phyloP scores from a whole-genome alignment of 2,888 invertebrate species.

The Eustalomyia histrio region DNA sequence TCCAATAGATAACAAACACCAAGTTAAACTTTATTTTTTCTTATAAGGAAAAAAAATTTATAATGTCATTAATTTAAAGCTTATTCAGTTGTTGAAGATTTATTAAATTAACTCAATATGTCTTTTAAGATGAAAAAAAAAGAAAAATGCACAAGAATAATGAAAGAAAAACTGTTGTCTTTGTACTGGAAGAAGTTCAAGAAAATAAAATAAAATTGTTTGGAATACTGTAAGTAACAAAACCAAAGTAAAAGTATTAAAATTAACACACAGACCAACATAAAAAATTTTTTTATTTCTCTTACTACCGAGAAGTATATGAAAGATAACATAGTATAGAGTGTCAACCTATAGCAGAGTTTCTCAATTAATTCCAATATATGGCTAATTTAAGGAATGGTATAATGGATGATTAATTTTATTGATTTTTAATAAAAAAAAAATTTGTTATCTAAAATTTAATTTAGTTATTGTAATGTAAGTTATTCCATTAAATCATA shows the following conservation, averaged over 20 bases:
- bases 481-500: too few species aligned
- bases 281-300: background rate
- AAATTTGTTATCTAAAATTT: too few species aligned
- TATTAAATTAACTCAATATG: slow-evolving; percentile 77
- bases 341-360: background rate
- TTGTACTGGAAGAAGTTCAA: slow-evolving; percentile 12
- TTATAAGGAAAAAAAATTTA: slow-evolving; percentile 67
- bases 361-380: background rate
- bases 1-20: slow-evolving; percentile 69
- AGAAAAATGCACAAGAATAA: slow-evolving; percentile 14
- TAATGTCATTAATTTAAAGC: slow-evolving; percentile 78
- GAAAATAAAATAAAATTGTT: slow-evolving; percentile 43
- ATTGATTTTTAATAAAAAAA: too few species aligned
- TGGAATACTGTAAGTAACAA: slow-evolving; percentile 34
- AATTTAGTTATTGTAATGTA: too few species aligned
- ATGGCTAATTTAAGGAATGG: background rate
- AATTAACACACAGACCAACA: background rate
- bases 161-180: background rate
- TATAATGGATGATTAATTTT: too few species aligned
- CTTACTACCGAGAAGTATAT: background rate
- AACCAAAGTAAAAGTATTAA: slow-evolving; percentile 31
- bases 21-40: slow-evolving; percentile 60
- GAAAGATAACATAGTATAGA: background rate
- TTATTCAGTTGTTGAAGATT: slow-evolving; percentile 78
- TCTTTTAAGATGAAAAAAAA: slow-evolving; percentile 34